phyloP scores from a whole-genome alignment of 37 sponge, comb jelly and placozoan genomes.

The Ianthella basta region DNA sequence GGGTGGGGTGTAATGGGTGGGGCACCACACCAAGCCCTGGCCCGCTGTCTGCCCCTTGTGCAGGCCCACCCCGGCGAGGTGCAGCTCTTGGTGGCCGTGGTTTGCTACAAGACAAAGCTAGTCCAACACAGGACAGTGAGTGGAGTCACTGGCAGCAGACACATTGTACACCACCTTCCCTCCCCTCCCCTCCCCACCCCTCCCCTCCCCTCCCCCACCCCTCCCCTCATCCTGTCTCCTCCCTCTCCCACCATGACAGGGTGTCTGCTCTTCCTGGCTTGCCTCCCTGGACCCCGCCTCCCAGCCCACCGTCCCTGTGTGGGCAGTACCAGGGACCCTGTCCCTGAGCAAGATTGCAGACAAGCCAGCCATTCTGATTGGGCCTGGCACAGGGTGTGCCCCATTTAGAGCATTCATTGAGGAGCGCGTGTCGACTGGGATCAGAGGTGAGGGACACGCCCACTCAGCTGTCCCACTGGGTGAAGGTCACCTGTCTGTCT shows the following conservation, averaged over 20 bases:
- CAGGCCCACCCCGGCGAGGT: conserved; percentile 68
- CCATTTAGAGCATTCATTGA: conserved; percentile 93
- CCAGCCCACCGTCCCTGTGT: conserved; percentile 65
- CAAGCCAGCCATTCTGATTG: conserved; percentile 83
- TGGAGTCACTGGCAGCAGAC: neutral
- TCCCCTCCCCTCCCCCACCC: too few species aligned
- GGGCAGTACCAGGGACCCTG: conserved; percentile 80
- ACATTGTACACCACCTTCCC: too few species aligned
- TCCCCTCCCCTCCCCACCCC: too few species aligned
- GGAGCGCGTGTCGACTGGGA: conserved; percentile 49
- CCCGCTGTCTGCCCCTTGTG: neutral
- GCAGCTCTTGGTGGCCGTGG: conserved; percentile 89
- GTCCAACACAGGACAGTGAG: conserved; percentile 71
- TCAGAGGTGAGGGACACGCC: conserved; percentile 26
- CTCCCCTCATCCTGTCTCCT: too few species aligned
- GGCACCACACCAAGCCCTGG: neutral
- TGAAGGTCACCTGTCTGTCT: neutral
- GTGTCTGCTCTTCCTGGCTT: conserved; percentile 92
- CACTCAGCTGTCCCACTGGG: neutral
- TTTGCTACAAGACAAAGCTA: conserved; percentile 84
- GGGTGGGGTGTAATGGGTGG: neutral
- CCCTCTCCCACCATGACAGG: too few species aligned
- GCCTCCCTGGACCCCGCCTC: conserved; percentile 74
- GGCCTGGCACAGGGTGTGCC: conserved; percentile 98
- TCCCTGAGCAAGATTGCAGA: conserved; percentile 49